Percentiles rank a stretch among this genome's conserved stretches.
These are phyloP conservation scores for Orgyia antiqua DNA, from an alignment of 2,888 invertebrate species.

Conservation along the genomic window DNA sequence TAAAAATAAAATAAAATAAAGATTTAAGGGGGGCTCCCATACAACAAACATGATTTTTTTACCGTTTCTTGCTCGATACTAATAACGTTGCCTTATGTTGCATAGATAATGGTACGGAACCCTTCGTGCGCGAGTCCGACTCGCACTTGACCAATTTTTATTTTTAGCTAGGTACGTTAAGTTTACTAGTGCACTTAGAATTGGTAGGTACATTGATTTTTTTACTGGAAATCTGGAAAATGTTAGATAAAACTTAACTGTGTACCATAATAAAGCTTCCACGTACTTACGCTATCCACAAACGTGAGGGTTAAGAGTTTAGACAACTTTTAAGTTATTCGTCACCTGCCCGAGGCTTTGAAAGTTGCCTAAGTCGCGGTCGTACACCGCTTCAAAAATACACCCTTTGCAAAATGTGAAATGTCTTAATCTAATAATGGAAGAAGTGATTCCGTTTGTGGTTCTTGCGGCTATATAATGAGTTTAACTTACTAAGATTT, in stretches of 20 bases:
- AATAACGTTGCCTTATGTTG: too few relatives aligned
- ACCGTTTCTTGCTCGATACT: too few relatives aligned
- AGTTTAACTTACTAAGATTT: constrained; percentile 6
- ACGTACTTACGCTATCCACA: constrained; percentile 31
- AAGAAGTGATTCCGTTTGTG: constrained; percentile 28
- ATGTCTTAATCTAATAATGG: constrained; percentile 28
- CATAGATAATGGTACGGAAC: too few relatives aligned
- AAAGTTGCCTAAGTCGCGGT: constrained; percentile 41
- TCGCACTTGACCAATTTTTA: too few relatives aligned
- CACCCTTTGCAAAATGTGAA: constrained; percentile 28
- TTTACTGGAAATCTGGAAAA: too few relatives aligned
- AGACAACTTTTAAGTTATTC: constrained; percentile 45
- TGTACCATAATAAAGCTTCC: constrained; percentile 32
- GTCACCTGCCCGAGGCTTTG: constrained; percentile 32
- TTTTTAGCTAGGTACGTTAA: too few relatives aligned
- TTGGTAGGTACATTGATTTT: too few relatives aligned
- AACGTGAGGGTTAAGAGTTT: constrained; percentile 29
- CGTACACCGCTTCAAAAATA: constrained; percentile 45
- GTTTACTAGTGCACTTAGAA: too few relatives aligned
- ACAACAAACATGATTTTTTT: too few relatives aligned
- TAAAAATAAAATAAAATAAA: too few relatives aligned
- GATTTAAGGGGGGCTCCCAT: too few relatives aligned
- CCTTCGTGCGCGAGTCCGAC: too few relatives aligned
- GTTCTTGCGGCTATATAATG: constrained; percentile 24
- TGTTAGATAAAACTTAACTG: constrained; percentile 22